Percentiles rank a stretch among this genome's conserved stretches.
phyloP scores from a whole-genome alignment of 1,140 invertebrate genomes.

The Heliothis subflexa region DNA sequence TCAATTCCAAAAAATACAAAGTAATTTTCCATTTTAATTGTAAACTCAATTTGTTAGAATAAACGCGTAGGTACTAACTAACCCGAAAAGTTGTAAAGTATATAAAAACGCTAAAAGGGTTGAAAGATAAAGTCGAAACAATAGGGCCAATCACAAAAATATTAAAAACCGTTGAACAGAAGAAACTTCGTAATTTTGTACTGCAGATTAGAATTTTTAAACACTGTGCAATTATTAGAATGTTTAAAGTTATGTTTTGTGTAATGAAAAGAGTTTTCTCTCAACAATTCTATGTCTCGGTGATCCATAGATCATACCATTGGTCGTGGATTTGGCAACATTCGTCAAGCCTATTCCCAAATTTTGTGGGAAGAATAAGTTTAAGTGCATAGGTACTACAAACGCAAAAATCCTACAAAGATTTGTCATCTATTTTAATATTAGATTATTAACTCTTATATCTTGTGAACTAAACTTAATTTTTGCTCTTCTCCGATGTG shows the following conservation, averaged over 20 bases:
- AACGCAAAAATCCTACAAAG: too few relatives aligned
- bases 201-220: conserved; percentile 42
- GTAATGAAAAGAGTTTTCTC: too few relatives aligned
- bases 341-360: too few relatives aligned
- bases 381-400: background rate
- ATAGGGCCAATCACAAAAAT: conserved; percentile 46
- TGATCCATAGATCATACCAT: too few relatives aligned
- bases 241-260: background rate
- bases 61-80: conserved; percentile 44
- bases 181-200: conserved; percentile 43
- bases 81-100: conserved; percentile 41
- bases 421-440: too few relatives aligned
- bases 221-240: conserved; percentile 19
- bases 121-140: conserved; percentile 42
- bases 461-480: too few relatives aligned
- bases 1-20: conserved; percentile 39
- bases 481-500: too few relatives aligned
- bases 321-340: too few relatives aligned
- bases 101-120: conserved; percentile 44
- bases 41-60: conserved; percentile 44
- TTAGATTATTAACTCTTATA: too few relatives aligned
- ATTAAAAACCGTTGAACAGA: conserved; percentile 33
- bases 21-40: conserved; percentile 28
- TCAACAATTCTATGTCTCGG: too few relatives aligned
- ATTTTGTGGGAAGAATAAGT: too few relatives aligned